These are phyloP conservation scores for Brachyalestes nurse DNA, from an alignment of 2,797 vertebrate genomes.

Conservation along the genomic window DNA sequence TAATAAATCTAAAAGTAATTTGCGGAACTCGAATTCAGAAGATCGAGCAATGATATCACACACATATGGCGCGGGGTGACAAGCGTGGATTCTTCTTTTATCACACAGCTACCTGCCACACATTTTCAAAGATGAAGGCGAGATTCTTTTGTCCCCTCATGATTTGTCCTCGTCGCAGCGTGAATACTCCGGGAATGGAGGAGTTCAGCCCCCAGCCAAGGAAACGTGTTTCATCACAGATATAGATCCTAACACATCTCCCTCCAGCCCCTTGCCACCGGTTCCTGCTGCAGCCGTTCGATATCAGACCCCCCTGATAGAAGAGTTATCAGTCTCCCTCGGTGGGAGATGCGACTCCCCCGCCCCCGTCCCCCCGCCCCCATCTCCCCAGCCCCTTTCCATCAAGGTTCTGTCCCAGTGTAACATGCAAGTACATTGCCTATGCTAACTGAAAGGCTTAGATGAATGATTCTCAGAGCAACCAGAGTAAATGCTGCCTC, in stretches of 20 bases:
- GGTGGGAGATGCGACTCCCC: background rate
- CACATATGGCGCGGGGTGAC: background rate
- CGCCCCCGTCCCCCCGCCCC: background rate
- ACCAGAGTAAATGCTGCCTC: background rate
- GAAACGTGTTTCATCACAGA: conserved; percentile 24
- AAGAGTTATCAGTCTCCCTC: conserved; percentile 26
- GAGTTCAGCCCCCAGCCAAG: conserved; percentile 18
- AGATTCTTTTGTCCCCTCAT: conserved; percentile 5
- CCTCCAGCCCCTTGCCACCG: background rate
- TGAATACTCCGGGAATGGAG: conserved; percentile 8
- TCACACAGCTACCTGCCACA: conserved; percentile 10
- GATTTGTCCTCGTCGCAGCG: conserved; percentile 28
- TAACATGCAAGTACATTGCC: background rate
- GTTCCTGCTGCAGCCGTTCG: conserved; percentile 23
- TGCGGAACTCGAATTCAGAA: background rate
- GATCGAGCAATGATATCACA: background rate
- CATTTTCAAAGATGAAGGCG: conserved; percentile 4
- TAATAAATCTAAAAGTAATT: conserved; percentile 5
- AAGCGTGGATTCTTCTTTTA: background rate
- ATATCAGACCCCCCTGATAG: conserved; percentile 33
- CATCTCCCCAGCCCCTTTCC: too few species aligned
- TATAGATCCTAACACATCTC: conserved; percentile 22
- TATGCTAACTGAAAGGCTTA: conserved; percentile 12
- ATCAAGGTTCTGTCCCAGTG: background rate
- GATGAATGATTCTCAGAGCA: conserved; percentile 23